Percentiles rank a stretch among this genome's conserved stretches.
These are phyloP conservation scores for Nothocercus julius DNA, from an alignment of 2,113 vertebrate species.

Conservation along the genomic window DNA sequence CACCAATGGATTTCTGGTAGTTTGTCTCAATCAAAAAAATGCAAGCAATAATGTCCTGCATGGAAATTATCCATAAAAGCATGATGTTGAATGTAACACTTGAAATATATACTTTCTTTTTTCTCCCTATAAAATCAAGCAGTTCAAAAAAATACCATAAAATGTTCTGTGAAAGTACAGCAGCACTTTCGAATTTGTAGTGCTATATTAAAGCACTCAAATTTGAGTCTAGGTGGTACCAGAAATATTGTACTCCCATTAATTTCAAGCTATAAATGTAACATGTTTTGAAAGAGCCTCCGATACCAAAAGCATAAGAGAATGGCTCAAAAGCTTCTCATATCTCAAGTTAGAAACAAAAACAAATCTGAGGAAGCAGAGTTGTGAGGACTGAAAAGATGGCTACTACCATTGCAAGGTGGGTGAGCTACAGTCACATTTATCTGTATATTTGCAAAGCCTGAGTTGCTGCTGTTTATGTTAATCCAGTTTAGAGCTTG, in stretches of 20 bases:
- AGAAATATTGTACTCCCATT: background rate
- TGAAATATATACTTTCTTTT: background rate
- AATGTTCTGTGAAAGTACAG: background rate
- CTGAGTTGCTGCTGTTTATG: background rate
- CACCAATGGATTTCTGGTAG: background rate
- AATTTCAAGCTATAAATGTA: background rate
- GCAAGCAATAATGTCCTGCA: background rate
- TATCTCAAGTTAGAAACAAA: background rate
- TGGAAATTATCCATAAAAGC: background rate
- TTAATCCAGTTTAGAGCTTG: background rate
- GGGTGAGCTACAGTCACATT: background rate
- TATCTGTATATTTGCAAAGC: background rate
- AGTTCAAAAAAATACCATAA: rapidly evolving
- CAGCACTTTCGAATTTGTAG: background rate
- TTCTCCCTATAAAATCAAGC: background rate
- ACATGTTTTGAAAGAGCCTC: background rate
- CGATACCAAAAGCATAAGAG: background rate
- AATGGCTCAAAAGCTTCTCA: background rate
- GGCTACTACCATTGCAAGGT: background rate
- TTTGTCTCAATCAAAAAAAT: background rate
- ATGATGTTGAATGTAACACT: background rate
- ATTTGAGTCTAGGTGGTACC: background rate
- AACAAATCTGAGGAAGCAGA: background rate
- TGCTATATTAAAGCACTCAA: background rate
- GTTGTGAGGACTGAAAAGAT: background rate